Evolutionary conservation across 2,797 vertebrate species (phyloP).

Genomic region (Oreochromis grahami): DNA sequence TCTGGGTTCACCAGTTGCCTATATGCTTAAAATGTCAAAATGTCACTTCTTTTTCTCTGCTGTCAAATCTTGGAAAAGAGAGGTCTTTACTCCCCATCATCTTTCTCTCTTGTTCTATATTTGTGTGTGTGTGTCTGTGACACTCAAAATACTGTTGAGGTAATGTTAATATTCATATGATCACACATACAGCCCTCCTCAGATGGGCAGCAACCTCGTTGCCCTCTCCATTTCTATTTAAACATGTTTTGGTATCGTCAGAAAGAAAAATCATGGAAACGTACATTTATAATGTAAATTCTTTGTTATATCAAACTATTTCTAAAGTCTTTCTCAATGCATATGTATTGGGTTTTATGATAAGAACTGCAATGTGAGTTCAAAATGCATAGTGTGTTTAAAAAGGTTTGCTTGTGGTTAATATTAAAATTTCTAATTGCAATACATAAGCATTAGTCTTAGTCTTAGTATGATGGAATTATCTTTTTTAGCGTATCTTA

Average conservation of each 20-base stretch:
- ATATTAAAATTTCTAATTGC: slow-evolving; percentile 10
- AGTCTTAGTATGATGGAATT: neutral
- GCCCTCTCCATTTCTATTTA: neutral
- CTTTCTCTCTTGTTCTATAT: neutral
- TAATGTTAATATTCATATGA: neutral
- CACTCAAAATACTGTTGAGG: neutral
- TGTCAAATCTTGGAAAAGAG: neutral
- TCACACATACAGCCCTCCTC: neutral
- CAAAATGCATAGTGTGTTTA: neutral
- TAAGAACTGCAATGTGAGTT: neutral
- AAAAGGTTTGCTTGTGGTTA: neutral
- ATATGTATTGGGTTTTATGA: neutral
- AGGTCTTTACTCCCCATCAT: neutral
- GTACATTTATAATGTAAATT: neutral
- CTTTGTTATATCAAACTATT: neutral
- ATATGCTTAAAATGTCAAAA: neutral
- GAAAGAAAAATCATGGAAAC: neutral
- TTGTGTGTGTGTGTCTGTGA: fast-evolving
- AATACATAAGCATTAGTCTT: neutral
- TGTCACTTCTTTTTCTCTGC: neutral
- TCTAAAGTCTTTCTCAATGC: neutral
- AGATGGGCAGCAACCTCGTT: neutral
- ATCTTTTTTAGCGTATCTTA: neutral
- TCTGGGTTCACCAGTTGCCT: neutral
- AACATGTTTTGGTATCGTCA: neutral